Evolutionary conservation across 2,888 invertebrate species (phyloP), one percentile per base, ranked within the genome.

Genomic region (Octodonta nipae): DNA sequence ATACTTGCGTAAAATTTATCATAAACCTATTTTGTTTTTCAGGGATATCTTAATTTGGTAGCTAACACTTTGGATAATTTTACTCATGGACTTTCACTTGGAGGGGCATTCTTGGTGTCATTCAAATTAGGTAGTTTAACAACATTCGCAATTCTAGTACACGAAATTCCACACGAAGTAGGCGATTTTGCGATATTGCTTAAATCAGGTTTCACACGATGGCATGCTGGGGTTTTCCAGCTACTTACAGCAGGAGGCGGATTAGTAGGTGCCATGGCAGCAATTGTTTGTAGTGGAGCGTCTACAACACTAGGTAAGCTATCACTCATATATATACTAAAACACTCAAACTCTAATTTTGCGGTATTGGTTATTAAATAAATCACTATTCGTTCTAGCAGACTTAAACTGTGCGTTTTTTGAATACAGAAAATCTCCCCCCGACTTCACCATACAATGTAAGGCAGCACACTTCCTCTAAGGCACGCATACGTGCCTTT

Each of bases 1-100:
- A n/a, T 20, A 7, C 20, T n/a, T 20, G n/a, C 20, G n/a, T 20
- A 20, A 20, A 7, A 20, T 20, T 7, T 20, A 20, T 20, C 20
- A 11, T 11, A 10, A 10, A n/a, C 4, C 22, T 11, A 40, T 43
- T 56, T 58, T 5, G 61, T 77, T 72, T 75, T 87, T 37, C 78
- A 87, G 1, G 96, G 95, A 0, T 95, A 95, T 62, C 67, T 96
- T 45, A 96, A 96, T 65, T 68, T 96, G 45, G 69, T 92, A 66
- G 93, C 96, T 3, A 98, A 98, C 62, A 80, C 87, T 6, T 88
- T 96, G 43, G 96, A 96, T 63, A 98, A 98, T 67, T 96, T 96
- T 66, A 93, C 95, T 0, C 96, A 98, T 61, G 96, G 96, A 0
- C 68, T 96, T 36, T 95, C 96, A 0, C 85, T 96, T 6, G 95